Evolutionary conservation across 2,797 vertebrate genomes (phyloP).

Genomic region (Gobio occitaniae): DNA sequence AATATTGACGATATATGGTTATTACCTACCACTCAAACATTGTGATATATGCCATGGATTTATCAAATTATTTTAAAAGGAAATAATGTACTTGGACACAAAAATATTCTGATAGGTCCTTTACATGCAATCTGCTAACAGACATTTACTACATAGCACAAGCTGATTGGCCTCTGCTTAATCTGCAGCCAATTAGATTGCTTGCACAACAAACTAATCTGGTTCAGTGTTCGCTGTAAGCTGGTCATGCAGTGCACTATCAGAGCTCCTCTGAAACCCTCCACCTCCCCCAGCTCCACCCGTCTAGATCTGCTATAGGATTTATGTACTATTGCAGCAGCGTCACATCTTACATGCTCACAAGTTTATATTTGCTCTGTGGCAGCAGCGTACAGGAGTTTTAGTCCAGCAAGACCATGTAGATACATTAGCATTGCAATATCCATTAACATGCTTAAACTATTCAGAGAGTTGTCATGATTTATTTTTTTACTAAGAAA

Average conservation of each 20-base stretch:
- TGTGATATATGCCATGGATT: too few relatives aligned
- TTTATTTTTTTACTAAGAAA: background rate
- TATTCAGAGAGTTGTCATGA: background rate
- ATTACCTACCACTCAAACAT: too few relatives aligned
- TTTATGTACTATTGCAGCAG: background rate
- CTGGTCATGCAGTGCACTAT: too few relatives aligned
- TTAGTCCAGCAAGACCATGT: background rate
- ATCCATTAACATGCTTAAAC: background rate
- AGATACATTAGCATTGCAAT: background rate
- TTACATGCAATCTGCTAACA: background rate
- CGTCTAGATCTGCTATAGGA: background rate
- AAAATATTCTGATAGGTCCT: background rate
- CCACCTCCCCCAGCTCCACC: background rate
- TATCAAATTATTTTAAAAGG: too few relatives aligned
- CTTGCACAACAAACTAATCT: background rate
- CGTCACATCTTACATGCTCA: conserved; percentile 1
- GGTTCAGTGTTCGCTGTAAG: background rate
- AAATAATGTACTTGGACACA: too few relatives aligned
- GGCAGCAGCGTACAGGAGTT: background rate
- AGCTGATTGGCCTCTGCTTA: background rate
- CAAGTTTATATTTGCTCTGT: background rate
- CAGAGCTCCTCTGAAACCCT: background rate
- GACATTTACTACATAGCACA: background rate
- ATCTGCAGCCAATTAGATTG: background rate
- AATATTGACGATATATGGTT: too few relatives aligned